These are phyloP conservation scores for Microcebus griseorufus DNA, from an alignment of 2,113 vertebrate genomes.

Conservation along the genomic window DNA sequence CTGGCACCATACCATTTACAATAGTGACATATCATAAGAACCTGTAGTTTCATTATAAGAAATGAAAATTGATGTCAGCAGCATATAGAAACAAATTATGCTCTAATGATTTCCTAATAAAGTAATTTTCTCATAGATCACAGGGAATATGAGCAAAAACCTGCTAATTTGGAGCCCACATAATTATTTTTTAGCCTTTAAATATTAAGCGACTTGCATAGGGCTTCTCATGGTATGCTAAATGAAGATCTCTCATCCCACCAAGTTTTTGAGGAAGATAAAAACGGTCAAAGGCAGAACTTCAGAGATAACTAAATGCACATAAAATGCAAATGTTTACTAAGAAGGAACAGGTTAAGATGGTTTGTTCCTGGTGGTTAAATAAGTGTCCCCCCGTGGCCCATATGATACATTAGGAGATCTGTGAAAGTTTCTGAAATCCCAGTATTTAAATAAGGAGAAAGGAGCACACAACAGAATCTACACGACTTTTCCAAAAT, in stretches of 20 bases:
- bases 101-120: constrained; percentile 88
- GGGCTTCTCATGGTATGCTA: constrained; percentile 67
- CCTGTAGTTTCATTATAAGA: constrained; percentile 78
- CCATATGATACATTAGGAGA: not conserved
- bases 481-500: not conserved
- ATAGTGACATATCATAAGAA: constrained; percentile 76
- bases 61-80: constrained; percentile 85
- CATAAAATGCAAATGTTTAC: constrained; percentile 72
- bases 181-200: constrained; percentile 87
- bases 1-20: constrained; percentile 62
- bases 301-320: constrained; percentile 77
- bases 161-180: constrained; percentile 79
- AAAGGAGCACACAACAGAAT: not conserved
- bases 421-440: not conserved
- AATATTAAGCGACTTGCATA: constrained; percentile 82
- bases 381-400: not conserved
- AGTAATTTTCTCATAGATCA: constrained; percentile 88
- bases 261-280: constrained; percentile 69
- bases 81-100: constrained; percentile 84
- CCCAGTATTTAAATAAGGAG: not conserved
- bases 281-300: constrained; percentile 71
- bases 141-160: constrained; percentile 77
- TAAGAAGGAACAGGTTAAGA: constrained; percentile 48
- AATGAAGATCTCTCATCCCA: constrained; percentile 71
- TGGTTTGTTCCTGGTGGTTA: not conserved